Percentiles rank a stretch among this genome's conserved stretches.
phyloP scores from a whole-genome alignment of 2,797 vertebrate genomes.

The Dipus sagitta region DNA sequence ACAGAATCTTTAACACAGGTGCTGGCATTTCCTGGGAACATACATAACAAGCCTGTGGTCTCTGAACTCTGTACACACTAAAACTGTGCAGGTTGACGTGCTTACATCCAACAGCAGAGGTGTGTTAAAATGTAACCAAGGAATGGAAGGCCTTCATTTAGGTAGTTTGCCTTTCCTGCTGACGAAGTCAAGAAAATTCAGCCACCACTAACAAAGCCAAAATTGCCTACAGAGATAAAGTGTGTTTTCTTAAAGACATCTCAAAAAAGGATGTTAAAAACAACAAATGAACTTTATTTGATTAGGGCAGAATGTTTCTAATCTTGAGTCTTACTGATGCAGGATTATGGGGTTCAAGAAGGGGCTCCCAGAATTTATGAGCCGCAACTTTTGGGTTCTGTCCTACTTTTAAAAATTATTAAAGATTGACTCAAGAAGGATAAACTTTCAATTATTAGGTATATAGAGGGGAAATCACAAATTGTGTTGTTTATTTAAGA shows the following conservation, averaged over 20 bases:
- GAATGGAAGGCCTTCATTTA: neutral
- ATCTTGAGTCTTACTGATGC: too few species aligned
- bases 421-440: too few species aligned
- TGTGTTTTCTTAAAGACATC: neutral
- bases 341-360: too few species aligned
- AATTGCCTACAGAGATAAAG: neutral
- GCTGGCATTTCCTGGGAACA: neutral
- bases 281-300: neutral
- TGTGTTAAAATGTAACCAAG: neutral
- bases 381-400: too few species aligned
- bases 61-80: neutral
- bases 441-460: too few species aligned
- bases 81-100: neutral
- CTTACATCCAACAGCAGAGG: neutral
- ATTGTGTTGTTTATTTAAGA: too few species aligned
- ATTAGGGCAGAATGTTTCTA: neutral
- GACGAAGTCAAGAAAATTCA: neutral
- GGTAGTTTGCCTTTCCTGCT: neutral
- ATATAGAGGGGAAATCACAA: too few species aligned
- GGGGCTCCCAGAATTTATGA: too few species aligned
- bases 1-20: neutral
- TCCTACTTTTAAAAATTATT: too few species aligned
- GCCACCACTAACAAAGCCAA: too few species aligned
- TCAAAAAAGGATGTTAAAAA: neutral
- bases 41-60: neutral